A percentile compares a stretch with the other conserved stretches of the same genome.
Evolutionary conservation across 2,113 vertebrate genomes (phyloP).

Genomic region (Alosa alosa): DNA sequence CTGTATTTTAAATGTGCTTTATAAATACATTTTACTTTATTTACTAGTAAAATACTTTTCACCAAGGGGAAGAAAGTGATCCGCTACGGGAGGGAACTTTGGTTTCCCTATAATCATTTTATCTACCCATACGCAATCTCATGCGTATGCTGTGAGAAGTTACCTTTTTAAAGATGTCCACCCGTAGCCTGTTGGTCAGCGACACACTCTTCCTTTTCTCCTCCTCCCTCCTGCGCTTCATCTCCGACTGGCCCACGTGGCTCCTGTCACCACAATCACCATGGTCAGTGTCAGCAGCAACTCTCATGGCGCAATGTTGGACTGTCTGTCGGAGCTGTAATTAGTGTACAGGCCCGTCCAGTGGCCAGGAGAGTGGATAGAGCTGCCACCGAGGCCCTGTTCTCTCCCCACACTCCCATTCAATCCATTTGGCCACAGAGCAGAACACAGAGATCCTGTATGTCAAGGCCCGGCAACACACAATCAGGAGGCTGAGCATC

Average conservation of each 20-base stretch:
- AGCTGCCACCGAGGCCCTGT: neutral
- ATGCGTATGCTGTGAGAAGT: neutral
- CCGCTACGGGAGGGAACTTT: neutral
- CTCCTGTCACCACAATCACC: slow-evolving; percentile 60
- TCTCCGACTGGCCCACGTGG: slow-evolving; percentile 75
- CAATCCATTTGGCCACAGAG: neutral
- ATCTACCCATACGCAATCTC: neutral
- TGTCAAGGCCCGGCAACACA: slow-evolving; percentile 11
- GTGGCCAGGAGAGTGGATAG: neutral
- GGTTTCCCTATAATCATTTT: neutral
- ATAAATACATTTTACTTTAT: too few relatives aligned
- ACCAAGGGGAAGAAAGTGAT: neutral
- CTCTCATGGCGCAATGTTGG: neutral
- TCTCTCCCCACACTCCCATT: neutral
- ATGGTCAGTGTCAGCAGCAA: neutral
- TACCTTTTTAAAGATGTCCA: slow-evolving; percentile 89
- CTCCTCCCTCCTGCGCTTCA: slow-evolving; percentile 82
- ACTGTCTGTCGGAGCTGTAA: neutral
- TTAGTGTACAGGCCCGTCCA: neutral
- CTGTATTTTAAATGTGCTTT: too few relatives aligned
- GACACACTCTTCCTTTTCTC: slow-evolving; percentile 75
- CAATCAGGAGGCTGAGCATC: slow-evolving; percentile 22
- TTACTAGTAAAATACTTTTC: too few relatives aligned
- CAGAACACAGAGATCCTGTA: neutral
- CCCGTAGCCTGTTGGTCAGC: slow-evolving; percentile 80